Conservation (phyloP, 2,797 vertebrate genomes). For the Enteromius fasciolatus region DNA sequence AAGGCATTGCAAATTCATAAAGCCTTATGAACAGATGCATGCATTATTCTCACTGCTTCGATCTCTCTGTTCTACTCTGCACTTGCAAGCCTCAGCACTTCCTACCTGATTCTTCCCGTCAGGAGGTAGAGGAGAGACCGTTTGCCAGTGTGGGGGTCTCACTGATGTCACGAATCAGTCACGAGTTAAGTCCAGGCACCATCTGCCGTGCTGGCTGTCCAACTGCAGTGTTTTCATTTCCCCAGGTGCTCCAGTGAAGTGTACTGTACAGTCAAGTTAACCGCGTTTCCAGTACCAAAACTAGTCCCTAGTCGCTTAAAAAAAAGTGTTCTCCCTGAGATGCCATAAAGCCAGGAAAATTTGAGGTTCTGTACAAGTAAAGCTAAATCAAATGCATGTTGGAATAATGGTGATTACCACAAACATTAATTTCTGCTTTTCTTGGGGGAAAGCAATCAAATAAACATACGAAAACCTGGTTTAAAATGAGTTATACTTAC, state of each 20-base stretch:
- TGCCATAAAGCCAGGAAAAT: background rate
- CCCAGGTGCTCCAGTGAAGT: slow-evolving; percentile 57
- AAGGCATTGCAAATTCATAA: slow-evolving; percentile 1
- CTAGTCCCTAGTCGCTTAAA: background rate
- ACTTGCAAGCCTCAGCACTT: slow-evolving; percentile 27
- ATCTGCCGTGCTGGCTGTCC: slow-evolving; percentile 74
- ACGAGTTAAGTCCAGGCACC: slow-evolving; percentile 65
- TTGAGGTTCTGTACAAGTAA: background rate
- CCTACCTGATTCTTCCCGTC: slow-evolving; percentile 18
- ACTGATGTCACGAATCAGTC: slow-evolving; percentile 68
- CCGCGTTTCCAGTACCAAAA: slow-evolving; percentile 37
- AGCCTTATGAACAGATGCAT: background rate
- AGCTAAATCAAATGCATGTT: background rate
- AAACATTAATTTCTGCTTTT: background rate
- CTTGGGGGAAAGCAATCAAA: background rate
- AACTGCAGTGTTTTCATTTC: slow-evolving; percentile 64
- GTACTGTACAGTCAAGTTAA: slow-evolving; percentile 45
- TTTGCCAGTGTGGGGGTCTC: slow-evolving; percentile 66
- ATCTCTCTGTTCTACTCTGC: background rate
- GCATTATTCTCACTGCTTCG: background rate
- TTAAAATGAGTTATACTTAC: background rate
- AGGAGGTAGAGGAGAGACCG: slow-evolving; percentile 52
- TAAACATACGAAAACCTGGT: background rate
- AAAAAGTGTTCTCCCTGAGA: background rate
- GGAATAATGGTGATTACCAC: background rate